Evolutionary conservation across 92 coral and sea anemone species (phyloP).

Genomic region (Muricea muricata): DNA sequence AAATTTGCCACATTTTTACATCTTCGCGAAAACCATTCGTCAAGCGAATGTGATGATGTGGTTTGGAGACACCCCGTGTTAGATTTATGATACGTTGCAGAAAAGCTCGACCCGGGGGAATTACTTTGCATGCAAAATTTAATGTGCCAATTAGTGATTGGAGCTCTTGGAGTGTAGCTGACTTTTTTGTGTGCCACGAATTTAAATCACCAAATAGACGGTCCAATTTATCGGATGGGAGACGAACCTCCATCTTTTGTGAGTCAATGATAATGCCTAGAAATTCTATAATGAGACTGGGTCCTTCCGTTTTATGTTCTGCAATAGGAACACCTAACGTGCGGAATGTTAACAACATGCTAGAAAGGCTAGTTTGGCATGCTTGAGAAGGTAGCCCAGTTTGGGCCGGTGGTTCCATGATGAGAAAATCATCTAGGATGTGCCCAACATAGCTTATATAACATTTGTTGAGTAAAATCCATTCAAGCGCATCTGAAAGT

Average conservation of each 20-base stretch:
- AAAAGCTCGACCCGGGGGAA: conserved; percentile 58
- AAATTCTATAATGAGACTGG: conserved; percentile 54
- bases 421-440: conserved; percentile 68
- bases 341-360: conserved; percentile 59
- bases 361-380: conserved; percentile 43
- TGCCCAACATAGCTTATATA: conserved; percentile 48
- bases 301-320: conserved; percentile 57
- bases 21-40: conserved; percentile 57
- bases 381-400: conserved; percentile 36
- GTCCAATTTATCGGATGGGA: conserved; percentile 55
- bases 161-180: conserved; percentile 53
- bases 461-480: conserved; percentile 54
- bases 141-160: conserved; percentile 63
- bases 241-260: conserved; percentile 62
- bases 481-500: conserved; percentile 62
- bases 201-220: conserved; percentile 36
- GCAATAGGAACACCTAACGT: conserved; percentile 62
- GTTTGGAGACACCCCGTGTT: conserved; percentile 56
- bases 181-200: conserved; percentile 27
- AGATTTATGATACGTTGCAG: conserved; percentile 60
- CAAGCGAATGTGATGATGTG: conserved; percentile 67
- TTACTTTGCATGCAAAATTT: conserved; percentile 71
- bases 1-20: conserved; percentile 58
- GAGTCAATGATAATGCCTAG: conserved; percentile 62
- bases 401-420: conserved; percentile 52